A percentile compares a stretch with the other conserved stretches of the same genome.
Conservation (phyloP, 2,888 invertebrate genomes). For the Epirrhoe alternata region DNA sequence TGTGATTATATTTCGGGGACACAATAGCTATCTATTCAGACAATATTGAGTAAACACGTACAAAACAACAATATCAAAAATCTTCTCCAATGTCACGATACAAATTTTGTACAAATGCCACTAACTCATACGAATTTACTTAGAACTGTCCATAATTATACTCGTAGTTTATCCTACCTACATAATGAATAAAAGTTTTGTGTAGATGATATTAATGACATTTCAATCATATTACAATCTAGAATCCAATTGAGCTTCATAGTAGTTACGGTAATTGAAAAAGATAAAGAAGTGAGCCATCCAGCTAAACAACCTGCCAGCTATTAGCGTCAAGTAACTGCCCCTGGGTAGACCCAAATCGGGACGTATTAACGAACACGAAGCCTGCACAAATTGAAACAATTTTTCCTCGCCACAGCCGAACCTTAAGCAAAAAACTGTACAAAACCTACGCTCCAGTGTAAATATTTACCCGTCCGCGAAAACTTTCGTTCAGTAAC, state of each 20-base stretch:
- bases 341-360: conserved; percentile 47
- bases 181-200: no score
- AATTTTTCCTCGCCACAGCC: conserved; percentile 66
- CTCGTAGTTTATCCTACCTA: no score
- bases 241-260: conserved; percentile 4
- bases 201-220: not conserved
- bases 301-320: conserved; percentile 34
- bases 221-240: not conserved
- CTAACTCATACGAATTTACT: no score
- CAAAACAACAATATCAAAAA: no score
- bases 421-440: conserved; percentile 67
- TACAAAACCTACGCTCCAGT: conserved; percentile 67
- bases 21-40: no score
- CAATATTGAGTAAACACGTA: no score
- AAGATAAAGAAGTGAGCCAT: conserved; percentile 33
- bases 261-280: conserved; percentile 31
- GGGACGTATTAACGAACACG: conserved; percentile 59
- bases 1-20: conserved; percentile 3
- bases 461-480: conserved; percentile 77
- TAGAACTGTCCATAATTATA: no score
- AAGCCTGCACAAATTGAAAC: conserved; percentile 60
- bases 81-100: no score
- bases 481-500: conserved; percentile 74
- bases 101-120: no score
- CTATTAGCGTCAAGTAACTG: conserved; percentile 46